A percentile compares a stretch with the other conserved stretches of the same genome.
Conservation (phyloP, 2,888 invertebrate species). For the Drosophila ustulata region DNA sequence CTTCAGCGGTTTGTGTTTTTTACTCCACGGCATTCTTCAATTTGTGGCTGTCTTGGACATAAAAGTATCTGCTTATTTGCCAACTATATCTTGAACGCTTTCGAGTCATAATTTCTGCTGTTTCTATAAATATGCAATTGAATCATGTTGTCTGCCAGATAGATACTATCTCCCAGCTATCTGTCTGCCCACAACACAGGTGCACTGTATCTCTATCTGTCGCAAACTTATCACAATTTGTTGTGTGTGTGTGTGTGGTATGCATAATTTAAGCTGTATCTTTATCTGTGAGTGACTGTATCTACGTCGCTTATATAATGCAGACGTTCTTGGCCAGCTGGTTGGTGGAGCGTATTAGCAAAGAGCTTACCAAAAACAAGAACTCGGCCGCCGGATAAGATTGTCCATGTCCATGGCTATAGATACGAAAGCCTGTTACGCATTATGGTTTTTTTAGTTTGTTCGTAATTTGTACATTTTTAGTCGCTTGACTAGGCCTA, state of each 20-base stretch:
- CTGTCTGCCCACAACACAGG: neutral
- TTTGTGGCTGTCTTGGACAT: neutral
- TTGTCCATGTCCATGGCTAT: slow-evolving; percentile 34
- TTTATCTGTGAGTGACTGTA: slow-evolving; percentile 23
- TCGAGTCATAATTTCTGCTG: slow-evolving; percentile 4
- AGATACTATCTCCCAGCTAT: slow-evolving; percentile 3
- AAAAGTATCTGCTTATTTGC: neutral
- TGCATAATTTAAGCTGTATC: slow-evolving; percentile 23
- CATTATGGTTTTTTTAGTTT: slow-evolving; percentile 6
- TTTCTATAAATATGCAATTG: slow-evolving; percentile 16
- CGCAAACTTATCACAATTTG: slow-evolving; percentile 6
- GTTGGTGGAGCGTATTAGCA: slow-evolving; percentile 38
- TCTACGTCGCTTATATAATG: slow-evolving; percentile 23
- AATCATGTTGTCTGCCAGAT: neutral
- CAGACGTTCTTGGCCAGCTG: slow-evolving; percentile 17
- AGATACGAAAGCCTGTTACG: slow-evolving; percentile 22
- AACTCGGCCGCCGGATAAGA: slow-evolving; percentile 54
- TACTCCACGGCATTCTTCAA: neutral
- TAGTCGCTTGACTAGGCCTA: slow-evolving; percentile 51
- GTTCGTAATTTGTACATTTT: slow-evolving; percentile 62
- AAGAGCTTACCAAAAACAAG: slow-evolving; percentile 27
- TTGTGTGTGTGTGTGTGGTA: neutral
- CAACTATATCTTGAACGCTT: neutral
- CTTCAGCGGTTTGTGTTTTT: neutral
- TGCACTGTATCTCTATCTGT: slow-evolving; percentile 9